Base-by-base conservation (phyloP, 2,797 vertebrate genomes). In the Halcyon leucocephala region DNA sequence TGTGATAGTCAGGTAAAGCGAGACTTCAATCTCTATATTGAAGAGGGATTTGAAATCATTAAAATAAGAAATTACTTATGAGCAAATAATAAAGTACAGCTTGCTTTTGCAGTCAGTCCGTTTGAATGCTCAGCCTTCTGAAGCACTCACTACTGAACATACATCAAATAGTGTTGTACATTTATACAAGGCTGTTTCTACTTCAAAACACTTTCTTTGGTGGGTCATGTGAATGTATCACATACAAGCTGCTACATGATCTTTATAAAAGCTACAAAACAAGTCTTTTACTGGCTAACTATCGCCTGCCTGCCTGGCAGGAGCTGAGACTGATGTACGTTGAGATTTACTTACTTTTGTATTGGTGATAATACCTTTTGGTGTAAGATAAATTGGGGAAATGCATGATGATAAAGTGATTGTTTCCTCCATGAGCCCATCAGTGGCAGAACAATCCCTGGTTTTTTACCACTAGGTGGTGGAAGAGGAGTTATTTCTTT, bases 401-500 rank as follows among this genome's bases (percentile, higher is more conserved):
- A 5, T 8, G 39, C 26, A 33, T 48, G 49, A 37, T 39, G 54
- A 41, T 39, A 10, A 88, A 41, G n/a, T 24, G 33, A 8, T 31
- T 39, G 21, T 51, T 95, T 58, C 20, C 62, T 14, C 39, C 29
- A 0, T 21, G 22, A 62, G 29, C 28, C 7, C 3, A 3, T 55
- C 20, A 8, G 54, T 48, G 48, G 33, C 42, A 80, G 62, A 73
- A 76, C 44, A 71, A 51, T 69, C 58, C 31, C 54, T 61, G 33
- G 0, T 5, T 77, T 58, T 54, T 89, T 82, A 76, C 95, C 95
- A 80, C 67, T 77, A 95, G 95, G 90, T 94, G 96, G 95, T 85
- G 90, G 44, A 89, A 86, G 91, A 91, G 82, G 79, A 51, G 54
- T 76, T 79, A 37, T 55, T 51, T 62, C 14, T 33, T 58, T 10